Conservation (phyloP, 2,113 vertebrate genomes). For the Orthonyx spaldingii region DNA sequence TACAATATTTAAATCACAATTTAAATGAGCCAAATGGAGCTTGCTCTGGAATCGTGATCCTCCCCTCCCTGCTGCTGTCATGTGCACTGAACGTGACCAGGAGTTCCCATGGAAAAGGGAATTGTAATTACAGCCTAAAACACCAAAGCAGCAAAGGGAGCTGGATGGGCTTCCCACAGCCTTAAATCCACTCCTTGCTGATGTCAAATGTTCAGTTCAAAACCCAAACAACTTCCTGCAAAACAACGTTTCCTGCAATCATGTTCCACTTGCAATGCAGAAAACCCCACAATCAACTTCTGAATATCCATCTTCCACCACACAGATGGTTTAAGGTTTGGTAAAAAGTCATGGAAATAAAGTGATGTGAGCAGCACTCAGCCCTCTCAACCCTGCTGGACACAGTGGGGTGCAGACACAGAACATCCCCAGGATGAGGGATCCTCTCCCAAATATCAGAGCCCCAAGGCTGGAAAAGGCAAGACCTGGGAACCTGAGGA, state of each 20-base stretch:
- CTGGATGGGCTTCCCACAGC: not conserved
- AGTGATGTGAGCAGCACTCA: rapidly evolving
- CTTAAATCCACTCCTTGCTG: not conserved
- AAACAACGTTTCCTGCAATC: not conserved
- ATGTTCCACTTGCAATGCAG: rapidly evolving
- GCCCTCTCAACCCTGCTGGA: rapidly evolving
- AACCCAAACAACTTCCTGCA: not conserved
- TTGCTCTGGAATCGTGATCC: not conserved
- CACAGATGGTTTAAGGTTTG: rapidly evolving
- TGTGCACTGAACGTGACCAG: not conserved
- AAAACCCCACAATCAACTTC: not conserved
- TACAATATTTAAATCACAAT: not conserved
- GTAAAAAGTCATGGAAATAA: not conserved
- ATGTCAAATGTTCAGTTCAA: rapidly evolving
- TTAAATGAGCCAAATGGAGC: not conserved
- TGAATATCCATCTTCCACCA: rapidly evolving
- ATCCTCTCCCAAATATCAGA: not conserved
- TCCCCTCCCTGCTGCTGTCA: not conserved
- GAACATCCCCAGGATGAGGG: too few species aligned
- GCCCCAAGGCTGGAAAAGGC: not conserved
- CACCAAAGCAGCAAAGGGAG: not conserved
- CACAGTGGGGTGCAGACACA: rapidly evolving
- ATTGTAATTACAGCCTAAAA: not conserved
- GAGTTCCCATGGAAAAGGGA: not conserved
- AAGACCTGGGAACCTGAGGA: not conserved